Evolutionary conservation across 2,888 invertebrate genomes (phyloP).

Genomic region (Stenichneumon culpator): DNA sequence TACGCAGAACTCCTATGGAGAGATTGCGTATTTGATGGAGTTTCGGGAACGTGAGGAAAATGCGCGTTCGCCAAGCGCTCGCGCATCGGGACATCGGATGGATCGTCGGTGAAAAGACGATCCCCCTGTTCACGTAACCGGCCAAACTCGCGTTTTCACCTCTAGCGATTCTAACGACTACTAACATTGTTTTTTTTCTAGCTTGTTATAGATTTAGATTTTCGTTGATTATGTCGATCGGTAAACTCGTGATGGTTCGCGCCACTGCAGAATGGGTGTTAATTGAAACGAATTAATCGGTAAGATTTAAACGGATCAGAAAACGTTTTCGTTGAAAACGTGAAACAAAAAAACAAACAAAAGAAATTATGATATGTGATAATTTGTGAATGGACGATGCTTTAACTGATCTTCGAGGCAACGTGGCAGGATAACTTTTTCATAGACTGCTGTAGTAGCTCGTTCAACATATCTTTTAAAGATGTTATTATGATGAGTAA

Average conservation of each 20-base stretch:
- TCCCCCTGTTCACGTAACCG: conserved; percentile 2
- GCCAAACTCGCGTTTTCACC: not conserved
- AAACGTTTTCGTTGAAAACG: conserved; percentile 24
- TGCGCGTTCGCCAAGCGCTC: not conserved
- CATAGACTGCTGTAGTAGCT: conserved; percentile 34
- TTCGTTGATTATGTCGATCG: conserved; percentile 13
- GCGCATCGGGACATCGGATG: not conserved
- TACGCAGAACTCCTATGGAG: conserved; percentile 22
- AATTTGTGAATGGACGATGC: conserved; percentile 25
- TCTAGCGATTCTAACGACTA: conserved; percentile 13
- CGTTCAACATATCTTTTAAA: conserved; percentile 42
- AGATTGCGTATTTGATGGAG: conserved; percentile 32
- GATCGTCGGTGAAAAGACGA: conserved; percentile 21
- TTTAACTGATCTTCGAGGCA: conserved; percentile 7
- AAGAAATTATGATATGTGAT: conserved; percentile 40
- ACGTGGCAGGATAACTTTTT: conserved; percentile 33
- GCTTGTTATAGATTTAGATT: conserved; percentile 11
- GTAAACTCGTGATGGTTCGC: conserved; percentile 7
- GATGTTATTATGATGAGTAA: conserved; percentile 37
- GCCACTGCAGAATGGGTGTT: conserved; percentile 5
- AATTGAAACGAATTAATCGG: conserved; percentile 21
- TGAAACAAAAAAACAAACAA: not conserved
- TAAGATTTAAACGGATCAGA: conserved; percentile 7
- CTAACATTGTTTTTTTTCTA: conserved; percentile 35
- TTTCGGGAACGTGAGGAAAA: not conserved